These are phyloP conservation scores for Turnix velox DNA, from an alignment of 2,113 vertebrate genomes.

Conservation along the genomic window DNA sequence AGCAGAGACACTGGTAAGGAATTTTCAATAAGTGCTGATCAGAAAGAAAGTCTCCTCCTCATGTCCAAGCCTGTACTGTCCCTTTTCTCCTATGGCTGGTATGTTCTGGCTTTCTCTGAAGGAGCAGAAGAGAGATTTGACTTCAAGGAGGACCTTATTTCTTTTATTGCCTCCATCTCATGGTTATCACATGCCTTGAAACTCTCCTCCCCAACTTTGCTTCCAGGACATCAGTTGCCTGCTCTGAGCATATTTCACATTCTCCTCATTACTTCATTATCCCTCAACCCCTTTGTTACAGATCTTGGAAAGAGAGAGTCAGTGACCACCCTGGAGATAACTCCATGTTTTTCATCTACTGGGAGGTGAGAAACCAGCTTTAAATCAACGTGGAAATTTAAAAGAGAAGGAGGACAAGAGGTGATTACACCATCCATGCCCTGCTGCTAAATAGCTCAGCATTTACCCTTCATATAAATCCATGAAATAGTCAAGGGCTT, in stretches of 20 bases:
- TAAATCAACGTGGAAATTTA: slow-evolving; percentile 41
- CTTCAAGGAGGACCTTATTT: not conserved
- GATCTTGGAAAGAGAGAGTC: not conserved
- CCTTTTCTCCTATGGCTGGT: not conserved
- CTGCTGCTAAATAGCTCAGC: not conserved
- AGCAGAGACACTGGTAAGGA: not conserved
- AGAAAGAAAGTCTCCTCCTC: not conserved
- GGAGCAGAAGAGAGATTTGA: not conserved
- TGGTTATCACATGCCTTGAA: not conserved
- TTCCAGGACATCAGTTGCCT: fast-evolving
- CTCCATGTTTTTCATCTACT: not conserved
- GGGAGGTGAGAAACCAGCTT: slow-evolving; percentile 19
- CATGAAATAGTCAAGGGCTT: not conserved
- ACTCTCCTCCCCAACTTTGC: not conserved
- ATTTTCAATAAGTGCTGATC: not conserved
- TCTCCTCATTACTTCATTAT: not conserved
- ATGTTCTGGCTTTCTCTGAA: not conserved
- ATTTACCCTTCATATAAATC: not conserved
- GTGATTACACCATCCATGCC: not conserved
- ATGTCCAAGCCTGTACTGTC: not conserved
- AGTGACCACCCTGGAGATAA: slow-evolving; percentile 11
- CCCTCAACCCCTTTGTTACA: not conserved
- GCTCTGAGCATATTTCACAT: not conserved
- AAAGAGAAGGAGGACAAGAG: not conserved
- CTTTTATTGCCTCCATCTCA: not conserved